Evolutionary conservation across 2,113 vertebrate genomes (phyloP), one percentile per base, ranked within the genome.

Genomic region (Oostethus manadensis): DNA sequence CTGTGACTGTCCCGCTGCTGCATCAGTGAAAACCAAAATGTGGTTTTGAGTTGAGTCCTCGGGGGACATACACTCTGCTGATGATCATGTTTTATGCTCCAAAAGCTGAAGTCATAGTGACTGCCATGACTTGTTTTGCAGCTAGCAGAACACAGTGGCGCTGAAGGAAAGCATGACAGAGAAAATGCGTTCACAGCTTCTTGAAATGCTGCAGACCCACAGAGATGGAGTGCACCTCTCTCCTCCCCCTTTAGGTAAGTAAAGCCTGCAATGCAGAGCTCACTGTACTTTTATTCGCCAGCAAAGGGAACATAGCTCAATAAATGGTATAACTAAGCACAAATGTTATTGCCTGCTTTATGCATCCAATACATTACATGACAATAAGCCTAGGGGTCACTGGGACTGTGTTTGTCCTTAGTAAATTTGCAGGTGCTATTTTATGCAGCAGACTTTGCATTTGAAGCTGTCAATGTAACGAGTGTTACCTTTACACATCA

Each of bases 401-500:
- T 22, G 8, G 21, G 29, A 3, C 33, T 10, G 21, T 17, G 14
- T 6, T 10, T 26, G 49, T 51, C 13, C 48, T 51, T 23, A 51
- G 22, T n/a, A 3, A 51, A 51, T n/a, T 7, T 26, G 21, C 48
- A 50, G 22, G 2, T 10, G 11, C 21, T 6, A 33, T 63, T 49
- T 50, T 20, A 17, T 38, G 50, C 44, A 51, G 22, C 38, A 40
- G 1, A 58, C 4, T 21, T 35, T 35, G 22, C 3, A 58, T 17
- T 11, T 21, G 1, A 20, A 56, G 9, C 26, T 10, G 60, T 10
- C 4, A 54, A 23, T 20, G 33, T 0, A 44, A 33, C 53, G 13
- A 20, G 1, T 72, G 44, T 45, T 65, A 98, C 97, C 96, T 93
- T 97, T 99, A 86, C 95, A 96, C 68, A 92, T 94, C 14, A 99